A percentile compares a stretch with the other conserved stretches of the same genome.
Conservation (phyloP, 1,140 invertebrate genomes). For the Brachionus sp. region DNA sequence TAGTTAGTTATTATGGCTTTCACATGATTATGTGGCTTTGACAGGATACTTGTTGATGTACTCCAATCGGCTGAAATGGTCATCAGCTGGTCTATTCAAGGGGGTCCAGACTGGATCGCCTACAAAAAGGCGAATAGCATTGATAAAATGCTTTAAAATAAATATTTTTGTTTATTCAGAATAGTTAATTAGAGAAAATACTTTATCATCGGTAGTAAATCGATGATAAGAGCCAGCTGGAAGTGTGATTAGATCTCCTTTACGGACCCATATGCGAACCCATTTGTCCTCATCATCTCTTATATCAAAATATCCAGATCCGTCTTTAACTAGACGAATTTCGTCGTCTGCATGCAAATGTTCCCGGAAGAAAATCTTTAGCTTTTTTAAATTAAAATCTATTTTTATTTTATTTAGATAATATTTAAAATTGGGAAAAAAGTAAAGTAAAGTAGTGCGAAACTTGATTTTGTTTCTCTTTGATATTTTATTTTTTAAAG, state of each 20-base stretch:
- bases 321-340: constrained; percentile 79
- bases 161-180: neutral
- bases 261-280: constrained; percentile 80
- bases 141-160: constrained; percentile 72
- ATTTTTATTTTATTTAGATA: neutral
- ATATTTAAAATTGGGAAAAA: neutral
- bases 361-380: constrained; percentile 85
- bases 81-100: constrained; percentile 79
- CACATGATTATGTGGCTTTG: neutral
- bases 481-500: no score
- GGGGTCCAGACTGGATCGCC: constrained; percentile 88
- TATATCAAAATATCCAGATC: constrained; percentile 93
- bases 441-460: neutral
- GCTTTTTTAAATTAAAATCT: constrained; percentile 53
- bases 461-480: neutral
- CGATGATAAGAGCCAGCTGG: constrained; percentile 95
- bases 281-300: constrained; percentile 80
- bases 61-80: constrained; percentile 52
- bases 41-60: constrained; percentile 25
- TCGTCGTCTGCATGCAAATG: constrained; percentile 97
- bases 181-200: constrained; percentile 47
- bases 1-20: neutral
- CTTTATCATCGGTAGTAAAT: constrained; percentile 78
- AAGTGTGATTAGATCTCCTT: constrained; percentile 85
- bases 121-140: constrained; percentile 78